Conservation (phyloP, 2,113 vertebrate genomes). For the Blennius ocellaris region DNA sequence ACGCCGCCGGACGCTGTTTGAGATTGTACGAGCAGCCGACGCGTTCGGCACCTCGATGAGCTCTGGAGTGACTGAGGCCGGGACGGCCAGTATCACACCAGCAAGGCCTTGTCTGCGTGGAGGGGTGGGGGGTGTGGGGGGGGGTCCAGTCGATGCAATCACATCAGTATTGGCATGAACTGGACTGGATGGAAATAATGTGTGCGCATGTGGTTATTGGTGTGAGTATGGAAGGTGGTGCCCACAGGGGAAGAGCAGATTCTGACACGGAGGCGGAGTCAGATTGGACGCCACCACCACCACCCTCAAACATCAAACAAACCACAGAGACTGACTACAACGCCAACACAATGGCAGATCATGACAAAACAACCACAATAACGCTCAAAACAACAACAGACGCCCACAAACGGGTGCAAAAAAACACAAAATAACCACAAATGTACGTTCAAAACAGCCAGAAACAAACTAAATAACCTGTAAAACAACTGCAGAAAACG, state of each 20-base stretch:
- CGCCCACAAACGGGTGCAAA: neutral
- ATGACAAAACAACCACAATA: neutral
- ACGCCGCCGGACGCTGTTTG: conserved; percentile 31
- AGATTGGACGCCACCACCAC: neutral
- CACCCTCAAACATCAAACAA: too few relatives aligned
- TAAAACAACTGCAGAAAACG: too few relatives aligned
- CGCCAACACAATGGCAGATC: neutral
- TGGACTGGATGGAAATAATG: conserved; percentile 19
- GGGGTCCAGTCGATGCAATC: conserved; percentile 23
- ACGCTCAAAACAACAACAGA: neutral
- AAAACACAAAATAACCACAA: neutral
- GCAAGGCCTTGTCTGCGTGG: neutral
- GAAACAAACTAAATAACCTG: too few relatives aligned
- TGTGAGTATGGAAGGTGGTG: conserved; percentile 3
- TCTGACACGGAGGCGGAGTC: too few relatives aligned
- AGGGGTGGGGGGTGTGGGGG: neutral
- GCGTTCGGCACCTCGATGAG: conserved; percentile 30
- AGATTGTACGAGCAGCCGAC: conserved; percentile 49
- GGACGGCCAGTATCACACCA: conserved; percentile 30
- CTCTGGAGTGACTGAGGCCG: conserved; percentile 22
- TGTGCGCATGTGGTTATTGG: neutral
- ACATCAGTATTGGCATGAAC: conserved; percentile 51
- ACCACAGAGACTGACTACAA: too few relatives aligned
- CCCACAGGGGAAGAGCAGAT: neutral
- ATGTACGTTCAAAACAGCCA: too few relatives aligned